A percentile compares a stretch with the other conserved stretches of the same genome.
Evolutionary conservation across 2,113 vertebrate genomes (phyloP).

Genomic region (Cryptomyrus ogoouensis): DNA sequence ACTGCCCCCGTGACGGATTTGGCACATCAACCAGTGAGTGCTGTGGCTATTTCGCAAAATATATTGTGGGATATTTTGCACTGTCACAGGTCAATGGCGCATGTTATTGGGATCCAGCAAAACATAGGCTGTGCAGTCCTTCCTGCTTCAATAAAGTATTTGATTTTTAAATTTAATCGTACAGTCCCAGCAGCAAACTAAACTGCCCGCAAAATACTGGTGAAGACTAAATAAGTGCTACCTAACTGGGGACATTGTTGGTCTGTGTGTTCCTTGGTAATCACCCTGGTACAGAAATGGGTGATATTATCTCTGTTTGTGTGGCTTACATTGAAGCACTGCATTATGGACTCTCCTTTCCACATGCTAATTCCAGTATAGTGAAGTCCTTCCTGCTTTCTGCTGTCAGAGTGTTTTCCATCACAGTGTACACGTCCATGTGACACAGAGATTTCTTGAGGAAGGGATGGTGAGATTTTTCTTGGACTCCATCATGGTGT

Average conservation of each 20-base stretch:
- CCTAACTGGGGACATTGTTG: not conserved
- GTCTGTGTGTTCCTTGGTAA: not conserved
- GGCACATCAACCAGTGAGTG: slow-evolving; percentile 40
- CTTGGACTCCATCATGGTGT: not conserved
- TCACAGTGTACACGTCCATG: not conserved
- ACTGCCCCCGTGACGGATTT: slow-evolving; percentile 38
- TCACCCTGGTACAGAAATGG: not conserved
- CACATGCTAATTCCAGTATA: not conserved
- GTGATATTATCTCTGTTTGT: not conserved
- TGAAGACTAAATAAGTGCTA: not conserved
- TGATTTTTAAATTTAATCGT: slow-evolving; percentile 7
- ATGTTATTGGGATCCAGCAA: slow-evolving; percentile 36
- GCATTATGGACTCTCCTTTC: not conserved
- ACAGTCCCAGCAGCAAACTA: not conserved
- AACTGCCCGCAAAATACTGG: not conserved
- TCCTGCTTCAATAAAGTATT: not conserved
- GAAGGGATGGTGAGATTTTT: not conserved
- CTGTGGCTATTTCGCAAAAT: slow-evolving; percentile 35
- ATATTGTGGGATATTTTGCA: slow-evolving; percentile 40
- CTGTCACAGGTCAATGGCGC: slow-evolving; percentile 39
- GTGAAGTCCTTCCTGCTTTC: not conserved
- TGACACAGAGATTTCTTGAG: not conserved
- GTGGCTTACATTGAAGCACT: not conserved
- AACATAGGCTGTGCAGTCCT: slow-evolving; percentile 14
- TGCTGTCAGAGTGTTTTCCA: not conserved